Evolutionary conservation across 64 coral and sea anemone species (phyloP), one percentile per base, ranked within the genome.

Genomic region (Porites lutea): DNA sequence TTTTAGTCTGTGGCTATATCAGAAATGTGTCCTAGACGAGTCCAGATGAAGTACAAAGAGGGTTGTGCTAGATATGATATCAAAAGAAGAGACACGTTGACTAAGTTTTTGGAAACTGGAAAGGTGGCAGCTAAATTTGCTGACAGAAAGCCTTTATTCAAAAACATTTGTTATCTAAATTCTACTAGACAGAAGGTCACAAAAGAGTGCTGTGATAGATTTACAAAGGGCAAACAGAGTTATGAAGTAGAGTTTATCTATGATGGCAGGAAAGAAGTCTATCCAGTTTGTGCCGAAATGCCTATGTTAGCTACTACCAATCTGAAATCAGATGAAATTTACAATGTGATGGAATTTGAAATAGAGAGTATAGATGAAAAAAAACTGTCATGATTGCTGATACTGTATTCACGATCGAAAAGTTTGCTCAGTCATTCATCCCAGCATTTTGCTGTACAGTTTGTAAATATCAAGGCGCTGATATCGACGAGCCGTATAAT

Each of bases 91-190:
- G 5, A 0, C 0, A 57, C 53, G 46, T 11, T 88, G 21, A 0
- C 73, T 0, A 73, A 19, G 5, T 88, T 88, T 15, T 53, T 88
- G 11, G 70, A 70, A 67, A 7, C 68, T 57, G 76, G 76, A n/a
- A 82, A 54, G 52, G 50, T 90, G 57, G 70, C 77, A 19, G 52
- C 23, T 49, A 57, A 52, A 3, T 59, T 91, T 48, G 9, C 53
- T 3, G 18, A 59, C 2, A 53, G 51, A 49, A 51, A 79, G 2
- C 8, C 45, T 0, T 11, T 55, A 8, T 27, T 68, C 22, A 79
- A 59, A 48, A 79, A 78, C 52, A 90, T 90, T 15, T 90, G 55
- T 64, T 90, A 79, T 23, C 12, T 90, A 8, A 78, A 90, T 19
- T 48, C 21, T 2, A 79, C 88, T 4, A 90, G 88, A 48, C 18